Evolutionary conservation across 92 coral and sea anemone genomes (phyloP).

Genomic region (Bergia puertoricense): DNA sequence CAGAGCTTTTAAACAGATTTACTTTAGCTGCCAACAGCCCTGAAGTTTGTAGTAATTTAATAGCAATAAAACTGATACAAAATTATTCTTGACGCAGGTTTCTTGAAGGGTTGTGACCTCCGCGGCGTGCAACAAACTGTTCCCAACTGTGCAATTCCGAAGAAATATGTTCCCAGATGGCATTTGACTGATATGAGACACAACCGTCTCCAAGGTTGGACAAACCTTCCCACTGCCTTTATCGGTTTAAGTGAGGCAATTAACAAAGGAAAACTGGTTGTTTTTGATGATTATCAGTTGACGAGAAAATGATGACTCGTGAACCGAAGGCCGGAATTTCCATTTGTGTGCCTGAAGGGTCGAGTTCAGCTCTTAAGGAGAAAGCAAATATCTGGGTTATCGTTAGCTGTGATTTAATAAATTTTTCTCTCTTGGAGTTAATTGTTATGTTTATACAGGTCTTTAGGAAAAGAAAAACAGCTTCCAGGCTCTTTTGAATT

Average conservation of each 20-base stretch:
- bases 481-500: neutral
- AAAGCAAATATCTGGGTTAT: neutral
- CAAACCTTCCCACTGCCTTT: constrained; percentile 28
- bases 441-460: neutral
- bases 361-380: neutral
- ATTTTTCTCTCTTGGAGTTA: neutral
- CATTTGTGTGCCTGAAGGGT: constrained; percentile 6
- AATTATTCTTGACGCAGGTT: constrained; percentile 3
- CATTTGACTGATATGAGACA: constrained; percentile 4
- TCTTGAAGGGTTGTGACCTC: constrained; percentile 30
- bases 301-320: constrained; percentile 32
- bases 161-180: constrained; percentile 41
- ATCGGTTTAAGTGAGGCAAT: constrained; percentile 39
- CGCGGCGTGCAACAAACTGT: neutral
- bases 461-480: neutral
- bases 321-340: constrained; percentile 11
- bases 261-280: constrained; percentile 32
- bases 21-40: constrained; percentile 10
- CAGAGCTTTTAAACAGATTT: constrained; percentile 7
- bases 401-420: neutral
- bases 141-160: constrained; percentile 38
- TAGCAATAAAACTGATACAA: constrained; percentile 18
- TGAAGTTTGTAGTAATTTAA: constrained; percentile 13
- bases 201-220: constrained; percentile 1
- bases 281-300: constrained; percentile 37